Evolutionary conservation across 2,113 vertebrate genomes (phyloP).

Genomic region (Callospermophilus lateralis): DNA sequence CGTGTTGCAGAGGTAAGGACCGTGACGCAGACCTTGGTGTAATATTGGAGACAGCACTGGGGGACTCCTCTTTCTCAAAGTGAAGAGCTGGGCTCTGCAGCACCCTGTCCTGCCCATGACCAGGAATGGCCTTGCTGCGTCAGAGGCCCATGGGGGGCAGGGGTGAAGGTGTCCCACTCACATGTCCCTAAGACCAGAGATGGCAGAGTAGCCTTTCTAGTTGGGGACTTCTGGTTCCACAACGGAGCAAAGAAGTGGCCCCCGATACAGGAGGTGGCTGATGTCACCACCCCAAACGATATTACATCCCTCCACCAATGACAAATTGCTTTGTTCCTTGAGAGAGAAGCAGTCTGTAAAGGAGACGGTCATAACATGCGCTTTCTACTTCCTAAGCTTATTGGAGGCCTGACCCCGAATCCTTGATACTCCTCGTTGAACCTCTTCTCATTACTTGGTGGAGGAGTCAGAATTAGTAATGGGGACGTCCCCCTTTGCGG

Average conservation of each 20-base stretch:
- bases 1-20: neutral
- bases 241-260: neutral
- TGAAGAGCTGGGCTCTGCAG: neutral
- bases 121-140: neutral
- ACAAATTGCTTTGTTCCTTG: conserved; percentile 11
- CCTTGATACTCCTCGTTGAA: conserved; percentile 74
- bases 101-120: no score
- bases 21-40: neutral
- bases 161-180: neutral
- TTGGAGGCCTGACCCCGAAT: conserved; percentile 63
- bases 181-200: neutral
- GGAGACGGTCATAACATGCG: neutral
- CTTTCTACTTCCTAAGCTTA: conserved; percentile 13
- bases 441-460: conserved; percentile 80
- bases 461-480: conserved; percentile 77
- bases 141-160: neutral
- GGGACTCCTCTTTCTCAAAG: neutral
- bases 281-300: neutral
- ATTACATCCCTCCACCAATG: neutral
- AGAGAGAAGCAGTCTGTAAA: neutral
- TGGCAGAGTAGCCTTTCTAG: neutral
- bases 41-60: neutral
- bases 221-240: neutral
- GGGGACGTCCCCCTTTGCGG: conserved; percentile 69
- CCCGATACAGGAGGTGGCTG: neutral